Percentiles rank a stretch among this genome's conserved stretches.
phyloP scores from a whole-genome alignment of 2,888 invertebrate genomes.

The Spatulosminthurus flaviceps region DNA sequence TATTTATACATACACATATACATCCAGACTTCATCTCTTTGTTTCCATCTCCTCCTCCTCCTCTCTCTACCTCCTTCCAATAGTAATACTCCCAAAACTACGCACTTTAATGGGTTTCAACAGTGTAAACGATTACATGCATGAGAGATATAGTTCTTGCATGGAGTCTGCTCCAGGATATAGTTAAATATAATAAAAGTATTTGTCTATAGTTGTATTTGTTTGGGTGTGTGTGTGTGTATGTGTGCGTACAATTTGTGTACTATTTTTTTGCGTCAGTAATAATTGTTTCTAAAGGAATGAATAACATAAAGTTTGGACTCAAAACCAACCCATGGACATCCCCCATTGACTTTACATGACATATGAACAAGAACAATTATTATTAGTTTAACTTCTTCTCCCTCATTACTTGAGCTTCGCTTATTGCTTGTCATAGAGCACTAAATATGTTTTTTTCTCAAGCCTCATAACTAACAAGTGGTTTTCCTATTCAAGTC shows the following conservation, averaged over 20 bases:
- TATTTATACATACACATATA: neutral
- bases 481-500: too few species aligned
- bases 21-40: neutral
- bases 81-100: neutral
- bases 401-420: neutral
- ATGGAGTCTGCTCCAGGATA: neutral
- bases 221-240: neutral
- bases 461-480: too few species aligned
- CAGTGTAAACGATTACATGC: slow-evolving; percentile 12
- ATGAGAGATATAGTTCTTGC: neutral
- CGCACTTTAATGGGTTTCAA: slow-evolving; percentile 1
- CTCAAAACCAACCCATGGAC: slow-evolving; percentile 37
- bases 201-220: too few species aligned
- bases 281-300: slow-evolving; percentile 23
- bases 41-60: neutral
- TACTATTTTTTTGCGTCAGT: neutral
- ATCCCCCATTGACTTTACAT: slow-evolving; percentile 62
- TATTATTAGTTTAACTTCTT: slow-evolving; percentile 39
- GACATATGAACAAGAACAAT: slow-evolving; percentile 45
- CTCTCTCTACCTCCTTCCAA: slow-evolving; percentile 8
- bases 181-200: neutral
- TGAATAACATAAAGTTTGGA: slow-evolving; percentile 12
- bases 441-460: too few species aligned
- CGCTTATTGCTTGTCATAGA: neutral
- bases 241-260: neutral